Percentiles rank a stretch among this genome's conserved stretches.
Evolutionary conservation across 2,888 invertebrate genomes (phyloP).

Genomic region (Tillus elongatus): DNA sequence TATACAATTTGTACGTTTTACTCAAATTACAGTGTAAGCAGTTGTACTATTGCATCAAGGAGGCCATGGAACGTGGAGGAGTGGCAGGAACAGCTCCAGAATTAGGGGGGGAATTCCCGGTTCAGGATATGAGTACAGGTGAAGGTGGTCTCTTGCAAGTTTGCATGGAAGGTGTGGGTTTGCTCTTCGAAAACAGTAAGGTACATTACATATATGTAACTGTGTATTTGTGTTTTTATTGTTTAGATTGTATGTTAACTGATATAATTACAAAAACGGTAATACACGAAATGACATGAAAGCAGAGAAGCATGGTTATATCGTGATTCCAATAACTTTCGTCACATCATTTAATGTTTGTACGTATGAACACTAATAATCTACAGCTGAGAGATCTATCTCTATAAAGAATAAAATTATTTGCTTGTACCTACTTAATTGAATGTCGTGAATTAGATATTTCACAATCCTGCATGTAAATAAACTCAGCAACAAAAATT

Average conservation of each 20-base stretch:
- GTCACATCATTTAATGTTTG: too few species aligned
- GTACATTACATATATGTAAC: too few species aligned
- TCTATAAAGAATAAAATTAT: too few species aligned
- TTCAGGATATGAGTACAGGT: conserved; percentile 93
- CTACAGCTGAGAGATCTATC: too few species aligned
- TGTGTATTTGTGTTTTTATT: conserved; percentile 4
- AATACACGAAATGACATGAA: conserved; percentile 9
- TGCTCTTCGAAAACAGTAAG: conserved; percentile 99
- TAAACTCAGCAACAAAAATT: too few species aligned
- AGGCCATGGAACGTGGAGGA: conserved; percentile 92
- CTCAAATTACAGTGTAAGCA: conserved; percentile 91
- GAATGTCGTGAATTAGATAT: too few species aligned
- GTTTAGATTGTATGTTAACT: conserved; percentile 5
- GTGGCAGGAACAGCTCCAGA: conserved; percentile 59
- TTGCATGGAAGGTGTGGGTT: conserved; percentile 98
- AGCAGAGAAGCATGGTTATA: too few species aligned
- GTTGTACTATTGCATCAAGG: conserved; percentile 96
- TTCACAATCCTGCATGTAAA: too few species aligned
- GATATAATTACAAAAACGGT: conserved; percentile 10
- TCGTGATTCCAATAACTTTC: too few species aligned
- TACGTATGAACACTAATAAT: too few species aligned
- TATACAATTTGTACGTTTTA: too few species aligned
- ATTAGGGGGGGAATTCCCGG: conserved; percentile 93
- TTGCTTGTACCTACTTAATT: too few species aligned
- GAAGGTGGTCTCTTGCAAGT: conserved; percentile 97